phyloP scores from a whole-genome alignment of 2,113 vertebrate species.

The Oenanthe oenanthe region DNA sequence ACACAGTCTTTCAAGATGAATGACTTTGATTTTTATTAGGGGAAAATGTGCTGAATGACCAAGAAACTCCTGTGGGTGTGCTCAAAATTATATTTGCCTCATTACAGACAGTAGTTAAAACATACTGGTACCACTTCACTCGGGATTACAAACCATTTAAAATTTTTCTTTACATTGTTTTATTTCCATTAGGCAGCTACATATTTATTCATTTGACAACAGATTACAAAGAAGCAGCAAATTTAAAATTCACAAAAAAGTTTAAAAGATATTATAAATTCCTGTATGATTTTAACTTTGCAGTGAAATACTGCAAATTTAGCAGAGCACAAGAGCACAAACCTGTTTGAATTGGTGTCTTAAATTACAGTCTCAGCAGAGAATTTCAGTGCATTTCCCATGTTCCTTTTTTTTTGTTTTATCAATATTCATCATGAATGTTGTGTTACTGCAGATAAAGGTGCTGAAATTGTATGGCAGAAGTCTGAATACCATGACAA shows the following conservation, averaged over 20 bases:
- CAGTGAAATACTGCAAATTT: not conserved
- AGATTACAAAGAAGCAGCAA: not conserved
- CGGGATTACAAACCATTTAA: constrained; percentile 1
- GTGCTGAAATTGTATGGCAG: not conserved
- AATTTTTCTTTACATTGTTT: not conserved
- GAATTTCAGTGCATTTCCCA: not conserved
- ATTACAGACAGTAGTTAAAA: constrained; percentile 29
- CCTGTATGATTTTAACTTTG: not conserved
- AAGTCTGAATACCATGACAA: not conserved
- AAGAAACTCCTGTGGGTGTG: constrained; percentile 23
- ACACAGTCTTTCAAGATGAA: constrained; percentile 42
- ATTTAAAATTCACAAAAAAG: not conserved
- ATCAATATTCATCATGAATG: not conserved
- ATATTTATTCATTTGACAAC: not conserved
- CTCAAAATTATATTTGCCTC: constrained; percentile 38
- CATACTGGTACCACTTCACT: constrained; percentile 7
- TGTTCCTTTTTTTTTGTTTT: not conserved
- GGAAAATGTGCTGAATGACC: constrained; percentile 21
- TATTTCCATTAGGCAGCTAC: not conserved
- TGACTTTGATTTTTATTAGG: constrained; percentile 41
- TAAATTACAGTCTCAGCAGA: not conserved
- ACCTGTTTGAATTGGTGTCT: not conserved
- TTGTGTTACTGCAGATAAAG: not conserved
- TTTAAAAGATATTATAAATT: not conserved
- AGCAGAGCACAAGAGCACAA: not conserved